A percentile compares a stretch with the other conserved stretches of the same genome.
Evolutionary conservation across 2,797 vertebrate genomes (phyloP).

Genomic region (Argentina silus): DNA sequence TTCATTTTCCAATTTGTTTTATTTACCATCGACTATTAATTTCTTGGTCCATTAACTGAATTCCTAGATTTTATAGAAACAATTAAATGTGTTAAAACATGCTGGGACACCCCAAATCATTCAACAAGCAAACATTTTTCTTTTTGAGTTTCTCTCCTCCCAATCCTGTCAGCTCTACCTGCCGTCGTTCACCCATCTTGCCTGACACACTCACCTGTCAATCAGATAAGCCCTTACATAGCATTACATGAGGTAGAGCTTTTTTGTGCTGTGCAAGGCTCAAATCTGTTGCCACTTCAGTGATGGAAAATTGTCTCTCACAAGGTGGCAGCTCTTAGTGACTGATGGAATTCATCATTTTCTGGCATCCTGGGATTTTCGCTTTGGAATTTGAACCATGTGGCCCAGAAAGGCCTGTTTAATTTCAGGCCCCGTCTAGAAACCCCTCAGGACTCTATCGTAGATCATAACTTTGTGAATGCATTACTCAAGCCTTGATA

Average conservation of each 20-base stretch:
- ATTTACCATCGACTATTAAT: not conserved
- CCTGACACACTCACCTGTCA: slow-evolving; percentile 69
- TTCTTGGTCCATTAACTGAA: not conserved
- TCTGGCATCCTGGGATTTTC: slow-evolving; percentile 64
- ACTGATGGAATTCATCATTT: slow-evolving; percentile 79
- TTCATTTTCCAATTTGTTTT: not conserved
- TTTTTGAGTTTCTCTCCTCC: not conserved
- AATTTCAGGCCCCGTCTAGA: slow-evolving; percentile 60
- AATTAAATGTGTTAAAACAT: not conserved
- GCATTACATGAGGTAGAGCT: slow-evolving; percentile 63
- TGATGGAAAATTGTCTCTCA: slow-evolving; percentile 77
- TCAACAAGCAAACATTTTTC: slow-evolving; percentile 6
- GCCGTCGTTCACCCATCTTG: slow-evolving; percentile 42
- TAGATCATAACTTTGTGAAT: slow-evolving; percentile 56
- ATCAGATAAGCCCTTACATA: slow-evolving; percentile 70
- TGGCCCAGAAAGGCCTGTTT: slow-evolving; percentile 63
- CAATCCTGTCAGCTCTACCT: slow-evolving; percentile 38
- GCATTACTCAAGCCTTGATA: slow-evolving; percentile 40
- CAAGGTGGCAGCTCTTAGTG: slow-evolving; percentile 67
- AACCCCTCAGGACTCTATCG: slow-evolving; percentile 48
- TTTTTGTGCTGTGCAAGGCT: slow-evolving; percentile 57
- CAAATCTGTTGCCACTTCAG: slow-evolving; percentile 72
- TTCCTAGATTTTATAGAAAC: not conserved
- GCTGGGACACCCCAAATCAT: not conserved
- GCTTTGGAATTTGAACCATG: slow-evolving; percentile 58